Conservation (phyloP, 2,888 invertebrate species). For the Tetropium fuscum region DNA sequence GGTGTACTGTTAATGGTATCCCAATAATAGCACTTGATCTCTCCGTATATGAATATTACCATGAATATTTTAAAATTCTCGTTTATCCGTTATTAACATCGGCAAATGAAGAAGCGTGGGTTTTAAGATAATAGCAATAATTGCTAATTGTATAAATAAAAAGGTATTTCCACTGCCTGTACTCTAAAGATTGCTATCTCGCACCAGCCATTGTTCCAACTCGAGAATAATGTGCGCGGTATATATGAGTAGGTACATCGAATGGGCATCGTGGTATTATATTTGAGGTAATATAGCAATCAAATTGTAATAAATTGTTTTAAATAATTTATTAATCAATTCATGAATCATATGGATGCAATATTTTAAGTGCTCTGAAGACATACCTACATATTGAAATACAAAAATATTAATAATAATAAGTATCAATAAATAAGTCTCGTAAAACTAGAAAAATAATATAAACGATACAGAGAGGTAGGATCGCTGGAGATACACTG, state of each 20-base stretch:
- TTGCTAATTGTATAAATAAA: slow-evolving; percentile 46
- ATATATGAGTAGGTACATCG: slow-evolving; percentile 32
- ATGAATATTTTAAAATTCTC: neutral
- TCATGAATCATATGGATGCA: no score
- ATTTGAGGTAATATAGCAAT: slow-evolving; percentile 25
- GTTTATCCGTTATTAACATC: slow-evolving; percentile 34
- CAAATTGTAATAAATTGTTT: slow-evolving; percentile 27
- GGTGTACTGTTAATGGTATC: no score
- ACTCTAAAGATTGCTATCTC: slow-evolving; percentile 37
- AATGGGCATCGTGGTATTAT: slow-evolving; percentile 29
- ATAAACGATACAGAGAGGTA: no score
- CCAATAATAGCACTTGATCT: no score
- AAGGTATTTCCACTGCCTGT: slow-evolving; percentile 27
- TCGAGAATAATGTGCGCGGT: slow-evolving; percentile 32
- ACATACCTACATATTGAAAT: no score
- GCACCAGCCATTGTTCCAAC: slow-evolving; percentile 35
- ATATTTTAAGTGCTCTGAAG: no score
- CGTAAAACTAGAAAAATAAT: no score
- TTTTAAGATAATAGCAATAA: slow-evolving; percentile 44
- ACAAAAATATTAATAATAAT: no score
- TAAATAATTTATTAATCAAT: slow-evolving; percentile 26
- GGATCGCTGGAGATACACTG: no score
- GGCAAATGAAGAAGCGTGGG: slow-evolving; percentile 37
- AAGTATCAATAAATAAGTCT: no score
- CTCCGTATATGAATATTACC: neutral